A percentile compares a stretch with the other conserved stretches of the same genome.
Conservation (phyloP, 1,140 invertebrate genomes). For the Physella acuta region DNA sequence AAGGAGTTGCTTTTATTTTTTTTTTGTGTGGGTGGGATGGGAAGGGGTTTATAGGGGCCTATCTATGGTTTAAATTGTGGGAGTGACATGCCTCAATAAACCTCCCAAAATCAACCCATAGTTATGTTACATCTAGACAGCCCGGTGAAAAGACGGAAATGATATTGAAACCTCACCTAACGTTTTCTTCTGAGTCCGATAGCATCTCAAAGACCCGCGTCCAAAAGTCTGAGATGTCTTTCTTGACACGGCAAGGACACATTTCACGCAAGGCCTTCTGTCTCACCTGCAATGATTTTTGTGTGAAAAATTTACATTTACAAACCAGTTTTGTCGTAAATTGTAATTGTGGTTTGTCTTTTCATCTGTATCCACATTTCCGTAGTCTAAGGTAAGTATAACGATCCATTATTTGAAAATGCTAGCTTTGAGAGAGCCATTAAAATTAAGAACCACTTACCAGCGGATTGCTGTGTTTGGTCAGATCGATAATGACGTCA, state of each 20-base stretch:
- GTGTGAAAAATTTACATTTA: no score
- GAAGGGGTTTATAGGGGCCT: neutral
- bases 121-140: neutral
- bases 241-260: conserved; percentile 57
- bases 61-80: neutral
- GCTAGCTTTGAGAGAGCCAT: conserved; percentile 6
- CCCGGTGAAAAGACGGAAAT: neutral
- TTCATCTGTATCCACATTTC: no score
- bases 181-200: conserved; percentile 42
- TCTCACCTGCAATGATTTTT: conserved; percentile 45
- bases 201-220: conserved; percentile 55
- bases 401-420: no score
- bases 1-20: neutral
- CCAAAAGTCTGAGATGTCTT: conserved; percentile 55
- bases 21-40: neutral
- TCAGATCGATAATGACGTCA: conserved; percentile 50
- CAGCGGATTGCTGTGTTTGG: conserved; percentile 44
- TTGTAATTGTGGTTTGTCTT: no score
- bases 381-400: no score
- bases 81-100: neutral
- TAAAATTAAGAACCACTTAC: conserved; percentile 5
- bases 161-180: conserved; percentile 32
- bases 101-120: neutral
- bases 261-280: conserved; percentile 54
- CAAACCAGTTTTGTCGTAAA: no score